Conservation (phyloP, 1,140 invertebrate genomes). For the Drosophila serrata region DNA sequence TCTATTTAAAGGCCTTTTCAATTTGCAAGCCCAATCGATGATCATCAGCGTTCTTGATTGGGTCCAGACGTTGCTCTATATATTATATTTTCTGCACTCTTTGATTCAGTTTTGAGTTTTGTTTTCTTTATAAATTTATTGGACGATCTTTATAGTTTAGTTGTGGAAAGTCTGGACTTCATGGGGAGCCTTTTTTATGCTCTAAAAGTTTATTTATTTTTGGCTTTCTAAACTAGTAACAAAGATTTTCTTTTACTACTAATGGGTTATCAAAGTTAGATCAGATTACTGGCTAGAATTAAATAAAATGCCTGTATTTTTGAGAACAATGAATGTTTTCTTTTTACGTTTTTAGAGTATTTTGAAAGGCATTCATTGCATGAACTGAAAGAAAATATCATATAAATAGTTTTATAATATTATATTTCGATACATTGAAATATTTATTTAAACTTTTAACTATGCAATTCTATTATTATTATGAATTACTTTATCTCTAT, state of each 20-base stretch:
- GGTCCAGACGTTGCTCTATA: slow-evolving; percentile 25
- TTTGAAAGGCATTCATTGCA: not conserved
- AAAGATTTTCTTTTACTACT: slow-evolving; percentile 58
- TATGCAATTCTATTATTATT: not conserved
- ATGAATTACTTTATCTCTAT: not conserved
- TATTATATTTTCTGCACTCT: slow-evolving; percentile 57
- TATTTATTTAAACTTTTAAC: no score
- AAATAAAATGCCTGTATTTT: slow-evolving; percentile 1
- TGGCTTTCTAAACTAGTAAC: slow-evolving; percentile 29
- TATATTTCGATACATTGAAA: not conserved
- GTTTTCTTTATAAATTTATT: slow-evolving; percentile 63
- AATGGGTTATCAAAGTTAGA: slow-evolving; percentile 4
- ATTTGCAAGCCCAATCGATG: slow-evolving; percentile 68
- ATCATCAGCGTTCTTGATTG: slow-evolving; percentile 50
- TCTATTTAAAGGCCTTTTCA: slow-evolving; percentile 82
- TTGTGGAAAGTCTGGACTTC: slow-evolving; percentile 53
- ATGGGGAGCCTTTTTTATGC: slow-evolving; percentile 46
- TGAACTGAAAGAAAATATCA: no score
- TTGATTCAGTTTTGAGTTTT: slow-evolving; percentile 37
- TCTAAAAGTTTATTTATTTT: slow-evolving; percentile 43
- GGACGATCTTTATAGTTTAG: slow-evolving; percentile 51
- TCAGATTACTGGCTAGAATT: slow-evolving; percentile 11
- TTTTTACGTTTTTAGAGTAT: not conserved
- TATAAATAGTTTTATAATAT: no score
- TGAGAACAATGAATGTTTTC: slow-evolving; percentile 10